Evolutionary conservation across 2,888 invertebrate genomes (phyloP).

Genomic region (Meteorus colon): DNA sequence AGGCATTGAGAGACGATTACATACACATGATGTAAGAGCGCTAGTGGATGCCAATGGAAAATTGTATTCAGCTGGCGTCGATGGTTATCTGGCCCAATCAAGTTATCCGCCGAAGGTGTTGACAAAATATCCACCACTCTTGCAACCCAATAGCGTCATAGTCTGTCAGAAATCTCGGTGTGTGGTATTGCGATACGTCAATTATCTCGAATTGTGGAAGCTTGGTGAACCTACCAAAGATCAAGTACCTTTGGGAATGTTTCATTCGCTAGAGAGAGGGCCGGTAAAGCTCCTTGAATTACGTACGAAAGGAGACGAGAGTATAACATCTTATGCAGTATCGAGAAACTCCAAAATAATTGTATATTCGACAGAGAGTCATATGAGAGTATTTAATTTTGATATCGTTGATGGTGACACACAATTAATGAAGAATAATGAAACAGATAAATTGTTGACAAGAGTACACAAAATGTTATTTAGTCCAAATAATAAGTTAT

Average conservation of each 20-base stretch:
- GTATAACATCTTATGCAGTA: constrained; percentile 82
- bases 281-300: constrained; percentile 83
- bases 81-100: constrained; percentile 85
- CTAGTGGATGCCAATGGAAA: constrained; percentile 79
- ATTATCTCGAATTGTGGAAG: constrained; percentile 80
- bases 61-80: constrained; percentile 87
- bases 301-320: constrained; percentile 79
- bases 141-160: constrained; percentile 77
- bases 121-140: constrained; percentile 83
- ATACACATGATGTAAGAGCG: constrained; percentile 90
- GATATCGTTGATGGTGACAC: constrained; percentile 74
- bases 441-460: constrained; percentile 56
- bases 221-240: constrained; percentile 73
- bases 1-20: constrained; percentile 84
- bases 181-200: constrained; percentile 76
- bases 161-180: constrained; percentile 76
- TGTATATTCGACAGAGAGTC: constrained; percentile 82
- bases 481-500: constrained; percentile 65
- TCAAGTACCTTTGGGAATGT: constrained; percentile 56
- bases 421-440: constrained; percentile 61
- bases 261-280: constrained; percentile 67
- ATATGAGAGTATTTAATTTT: constrained; percentile 81
- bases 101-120: constrained; percentile 81
- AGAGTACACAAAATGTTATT: constrained; percentile 68
- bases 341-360: constrained; percentile 83